Evolutionary conservation across 1,140 invertebrate genomes (phyloP), one percentile per base, ranked within the genome.

Genomic region (Notospermus geniculatus): DNA sequence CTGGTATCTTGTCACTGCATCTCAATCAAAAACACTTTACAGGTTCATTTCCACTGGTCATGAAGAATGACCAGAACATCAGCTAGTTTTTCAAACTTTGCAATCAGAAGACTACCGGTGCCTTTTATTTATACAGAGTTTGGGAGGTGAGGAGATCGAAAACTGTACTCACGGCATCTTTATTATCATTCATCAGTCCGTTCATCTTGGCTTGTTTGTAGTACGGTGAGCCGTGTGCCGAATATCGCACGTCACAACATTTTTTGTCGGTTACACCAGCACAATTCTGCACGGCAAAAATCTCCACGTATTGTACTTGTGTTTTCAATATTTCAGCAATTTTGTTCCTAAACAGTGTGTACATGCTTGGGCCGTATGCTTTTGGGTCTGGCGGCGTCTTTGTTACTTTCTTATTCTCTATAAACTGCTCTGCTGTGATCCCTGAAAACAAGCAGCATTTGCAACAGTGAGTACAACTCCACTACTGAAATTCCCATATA

Each of bases 161-260:
- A n/a, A n/a, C n/a, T n/a, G n/a, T n/a, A 62, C 63, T 73, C 79
- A 88, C 88, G 79, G 94, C 90, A 83, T 92, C 90, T 64, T 92
- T 86, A 76, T 98, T 90, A 86, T 95, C 90, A 19, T 94, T 79
- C 0, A 98, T 90, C 41, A 96, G 89, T 25, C 95, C 95, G 79
- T 98, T 95, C 39, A 97, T 84, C 82, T 91, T 87, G 0, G 95
- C 91, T 0, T 95, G 89, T 73, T 97, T 95, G 72, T 95, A 95
- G 77, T 95, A 97, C 2, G 95, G 93, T 0, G 94, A 95, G 0
- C 93, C 93, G 82, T 97, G 93, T 9, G 93, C 95, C 1, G 94
- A 88, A 79, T 95, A 98, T 69, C 95, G 85, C 2, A 98, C 86
- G 77, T 98, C 95, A 0, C 72, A 62, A 43, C 66, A 70, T 56